These are phyloP conservation scores for Ailuropoda melanoleuca DNA, from an alignment of 2,113 vertebrate genomes.

Conservation along the genomic window DNA sequence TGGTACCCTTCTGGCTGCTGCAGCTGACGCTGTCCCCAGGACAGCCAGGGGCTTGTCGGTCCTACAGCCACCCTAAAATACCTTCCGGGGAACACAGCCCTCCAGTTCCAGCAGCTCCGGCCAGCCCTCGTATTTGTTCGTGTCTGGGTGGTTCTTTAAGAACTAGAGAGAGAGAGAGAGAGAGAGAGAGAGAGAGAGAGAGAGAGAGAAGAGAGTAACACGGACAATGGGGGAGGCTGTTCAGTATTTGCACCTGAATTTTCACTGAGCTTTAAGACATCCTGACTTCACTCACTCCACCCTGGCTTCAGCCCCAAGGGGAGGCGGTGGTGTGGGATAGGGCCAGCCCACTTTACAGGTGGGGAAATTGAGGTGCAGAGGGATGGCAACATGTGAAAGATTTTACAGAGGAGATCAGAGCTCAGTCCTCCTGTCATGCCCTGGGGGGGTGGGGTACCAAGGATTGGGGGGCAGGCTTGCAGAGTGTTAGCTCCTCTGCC, in stretches of 20 bases:
- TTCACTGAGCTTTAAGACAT: background rate
- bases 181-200: background rate
- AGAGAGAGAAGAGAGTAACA: constrained; percentile 41
- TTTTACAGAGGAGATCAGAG: background rate
- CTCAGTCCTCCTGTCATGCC: background rate
- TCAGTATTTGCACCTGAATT: background rate
- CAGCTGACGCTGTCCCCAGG: background rate
- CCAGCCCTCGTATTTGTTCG: constrained; percentile 91
- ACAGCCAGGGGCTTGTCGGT: background rate
- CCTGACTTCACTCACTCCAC: background rate
- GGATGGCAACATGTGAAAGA: background rate
- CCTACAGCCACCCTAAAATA: constrained; percentile 37
- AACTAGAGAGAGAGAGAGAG: constrained; percentile 77
- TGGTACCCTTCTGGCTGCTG: background rate
- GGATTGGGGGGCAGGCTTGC: accelerated
- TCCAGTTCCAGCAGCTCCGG: constrained; percentile 87
- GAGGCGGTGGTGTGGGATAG: background rate
- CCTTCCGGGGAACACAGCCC: constrained; percentile 88
- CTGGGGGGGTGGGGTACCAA: background rate
- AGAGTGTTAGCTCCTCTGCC: background rate
- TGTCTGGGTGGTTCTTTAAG: constrained; percentile 81
- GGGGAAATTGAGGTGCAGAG: background rate
- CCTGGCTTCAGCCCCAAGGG: background rate
- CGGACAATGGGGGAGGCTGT: background rate
- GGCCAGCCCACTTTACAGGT: background rate